Percentiles rank a stretch among this genome's conserved stretches.
phyloP scores from a whole-genome alignment of 2,797 vertebrate species.

The Phrynocephalus guinanensis region DNA sequence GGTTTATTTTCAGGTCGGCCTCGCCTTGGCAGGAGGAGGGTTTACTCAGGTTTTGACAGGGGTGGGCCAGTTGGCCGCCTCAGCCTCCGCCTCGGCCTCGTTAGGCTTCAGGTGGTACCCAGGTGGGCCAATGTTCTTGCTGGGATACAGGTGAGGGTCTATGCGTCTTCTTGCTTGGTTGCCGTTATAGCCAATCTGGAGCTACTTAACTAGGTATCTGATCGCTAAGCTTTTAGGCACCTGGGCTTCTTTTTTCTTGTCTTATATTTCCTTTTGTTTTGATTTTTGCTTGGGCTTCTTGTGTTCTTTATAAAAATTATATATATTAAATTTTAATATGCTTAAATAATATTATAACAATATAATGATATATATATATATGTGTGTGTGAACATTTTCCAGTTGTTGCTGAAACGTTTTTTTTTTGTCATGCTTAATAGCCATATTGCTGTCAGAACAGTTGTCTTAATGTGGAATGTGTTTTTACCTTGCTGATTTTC shows the following conservation, averaged over 20 bases:
- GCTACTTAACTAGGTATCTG: neutral
- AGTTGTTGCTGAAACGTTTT: no score
- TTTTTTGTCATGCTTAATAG: neutral
- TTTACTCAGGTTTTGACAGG: no score
- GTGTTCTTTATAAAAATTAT: no score
- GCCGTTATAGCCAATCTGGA: neutral
- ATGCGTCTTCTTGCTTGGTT: no score
- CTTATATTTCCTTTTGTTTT: no score
- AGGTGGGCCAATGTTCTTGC: neutral
- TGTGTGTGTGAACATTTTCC: no score
- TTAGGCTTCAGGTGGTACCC: neutral
- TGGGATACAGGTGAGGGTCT: neutral
- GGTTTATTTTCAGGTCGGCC: neutral
- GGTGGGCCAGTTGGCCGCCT: neutral
- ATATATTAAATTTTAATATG: no score
- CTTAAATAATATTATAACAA: no score
- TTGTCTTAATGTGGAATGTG: neutral
- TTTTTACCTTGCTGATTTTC: neutral
- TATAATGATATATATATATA: no score
- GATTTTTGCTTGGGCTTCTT: no score
- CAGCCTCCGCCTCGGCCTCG: neutral
- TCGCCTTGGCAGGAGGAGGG: neutral
- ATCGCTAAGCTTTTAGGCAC: neutral
- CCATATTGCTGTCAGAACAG: neutral
- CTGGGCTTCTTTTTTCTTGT: no score